phyloP scores from a whole-genome alignment of 2,113 vertebrate genomes.

The Corydoras sp. region DNA sequence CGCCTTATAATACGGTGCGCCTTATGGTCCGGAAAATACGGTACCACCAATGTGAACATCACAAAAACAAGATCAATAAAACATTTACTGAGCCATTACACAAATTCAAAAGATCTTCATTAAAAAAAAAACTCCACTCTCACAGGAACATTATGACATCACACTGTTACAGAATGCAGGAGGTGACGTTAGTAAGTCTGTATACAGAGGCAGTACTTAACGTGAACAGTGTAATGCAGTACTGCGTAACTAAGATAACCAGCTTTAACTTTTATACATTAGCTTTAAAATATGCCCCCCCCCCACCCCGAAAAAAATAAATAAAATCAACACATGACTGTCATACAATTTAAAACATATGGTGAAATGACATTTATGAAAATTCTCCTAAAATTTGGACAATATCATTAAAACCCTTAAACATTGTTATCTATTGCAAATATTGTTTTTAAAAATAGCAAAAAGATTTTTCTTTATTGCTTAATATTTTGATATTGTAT shows the following conservation, averaged over 20 bases:
- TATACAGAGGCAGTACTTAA: neutral
- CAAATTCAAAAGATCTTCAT: neutral
- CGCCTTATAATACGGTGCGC: no score
- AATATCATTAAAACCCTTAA: no score
- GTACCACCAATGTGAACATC: no score
- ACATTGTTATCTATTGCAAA: no score
- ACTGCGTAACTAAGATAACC: neutral
- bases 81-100: neutral
- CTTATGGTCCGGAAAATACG: no score
- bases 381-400: no score
- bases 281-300: neutral
- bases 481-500: no score
- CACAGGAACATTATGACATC: neutral
- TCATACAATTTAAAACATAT: neutral
- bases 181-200: neutral
- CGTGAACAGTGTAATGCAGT: neutral
- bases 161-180: neutral
- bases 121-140: neutral
- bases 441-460: no score
- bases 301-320: no score
- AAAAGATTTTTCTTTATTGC: no score
- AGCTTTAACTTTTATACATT: neutral
- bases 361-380: neutral
- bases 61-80: neutral
- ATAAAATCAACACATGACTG: no score